Evolutionary conservation across 2,113 vertebrate genomes (phyloP).

Genomic region (Climacteris rufus): DNA sequence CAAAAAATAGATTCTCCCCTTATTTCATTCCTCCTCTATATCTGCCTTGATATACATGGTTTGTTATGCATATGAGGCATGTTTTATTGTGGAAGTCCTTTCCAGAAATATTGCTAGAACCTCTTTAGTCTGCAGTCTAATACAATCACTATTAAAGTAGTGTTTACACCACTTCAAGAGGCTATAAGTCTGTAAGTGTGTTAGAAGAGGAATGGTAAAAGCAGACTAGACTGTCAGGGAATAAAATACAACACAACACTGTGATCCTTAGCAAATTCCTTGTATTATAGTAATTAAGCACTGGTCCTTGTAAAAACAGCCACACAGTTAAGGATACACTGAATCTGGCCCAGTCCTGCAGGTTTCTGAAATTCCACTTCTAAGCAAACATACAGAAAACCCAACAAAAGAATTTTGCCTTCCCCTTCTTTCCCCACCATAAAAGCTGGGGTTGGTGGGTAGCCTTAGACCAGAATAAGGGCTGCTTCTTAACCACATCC

Average conservation of each 20-base stretch:
- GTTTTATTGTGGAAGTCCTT: background rate
- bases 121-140: background rate
- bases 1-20: background rate
- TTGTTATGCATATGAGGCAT: background rate
- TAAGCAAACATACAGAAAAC: background rate
- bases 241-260: background rate
- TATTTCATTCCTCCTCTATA: background rate
- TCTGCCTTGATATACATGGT: background rate
- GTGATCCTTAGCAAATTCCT: background rate
- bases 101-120: background rate
- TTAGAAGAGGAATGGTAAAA: background rate
- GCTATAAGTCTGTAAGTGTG: accelerated
- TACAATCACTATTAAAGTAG: background rate
- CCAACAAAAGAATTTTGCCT: background rate
- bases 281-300: background rate
- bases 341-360: background rate
- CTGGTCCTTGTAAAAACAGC: background rate
- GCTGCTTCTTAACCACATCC: background rate
- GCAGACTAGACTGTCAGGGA: background rate
- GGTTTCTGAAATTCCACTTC: background rate
- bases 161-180: background rate
- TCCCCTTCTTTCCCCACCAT: background rate
- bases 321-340: accelerated
- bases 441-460: background rate
- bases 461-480: background rate